Base-by-base conservation (phyloP, 2,113 vertebrate species). In the Danionella cerebrum region DNA sequence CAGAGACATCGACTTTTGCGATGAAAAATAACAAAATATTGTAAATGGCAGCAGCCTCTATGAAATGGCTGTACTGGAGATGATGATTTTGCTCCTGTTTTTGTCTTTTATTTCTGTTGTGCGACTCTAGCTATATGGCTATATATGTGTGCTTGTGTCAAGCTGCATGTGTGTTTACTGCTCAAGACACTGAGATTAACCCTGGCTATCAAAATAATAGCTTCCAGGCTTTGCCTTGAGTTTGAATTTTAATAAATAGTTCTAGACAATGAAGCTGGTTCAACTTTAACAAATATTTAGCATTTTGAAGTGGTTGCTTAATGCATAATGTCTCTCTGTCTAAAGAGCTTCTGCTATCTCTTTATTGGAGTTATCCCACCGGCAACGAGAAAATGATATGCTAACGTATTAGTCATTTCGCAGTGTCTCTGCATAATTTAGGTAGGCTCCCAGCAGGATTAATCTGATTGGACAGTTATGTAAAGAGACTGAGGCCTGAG, bases 1-100 rank as follows among this genome's bases (percentile, higher is more conserved):
- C 95, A 96, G 90, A 94, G 92, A 96, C 94, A 94, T 92, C 92
- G 90, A 88, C 90, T 91, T 91, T 91, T 92, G 77, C 79, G 65
- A 86, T 91, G 91, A 94, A 93, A 95, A 96, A 87, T 85, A 95
- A 94, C 91, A 92, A 91, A 95, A 97, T 94, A 97, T 94, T 94
- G 93, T 93, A 94, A 94, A 91, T 90, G 89, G 91, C 91, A 91
- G 89, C 67, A 59, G 65, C 91, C 90, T 89, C 89, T 91, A 92
- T 93, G 89, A 93, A 92, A 93, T 87, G 87, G 90, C 86, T 88
- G 86, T 86, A 86, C 89, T 87, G 87, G 85, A 90, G 85, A 90
- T 88, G 88, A 86, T 89, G 85, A 89, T 89, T 86, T 83, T 82
- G 82, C 82, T 76, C 78, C 55, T 73, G 78, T 79, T 76, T 71